Evolutionary conservation across 1,140 invertebrate genomes (phyloP), one percentile per base, ranked within the genome.

Genomic region (Diabrotica undecimpunctata): DNA sequence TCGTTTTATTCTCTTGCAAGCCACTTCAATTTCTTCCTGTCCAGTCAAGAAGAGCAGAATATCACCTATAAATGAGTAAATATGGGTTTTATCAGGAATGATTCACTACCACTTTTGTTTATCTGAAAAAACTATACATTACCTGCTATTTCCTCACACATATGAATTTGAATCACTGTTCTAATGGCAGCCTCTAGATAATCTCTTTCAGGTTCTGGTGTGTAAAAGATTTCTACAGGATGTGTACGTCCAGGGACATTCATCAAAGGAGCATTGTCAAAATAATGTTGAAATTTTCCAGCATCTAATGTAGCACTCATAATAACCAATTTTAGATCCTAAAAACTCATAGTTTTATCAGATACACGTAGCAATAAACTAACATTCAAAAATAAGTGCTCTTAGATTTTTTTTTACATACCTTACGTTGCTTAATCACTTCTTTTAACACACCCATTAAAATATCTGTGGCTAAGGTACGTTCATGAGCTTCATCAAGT

Each of bases 271-370:
- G 97, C 97, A 79, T 97, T 94, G 74, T 99, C 96, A 80, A 99
- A 99, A 79, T 99, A 99, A 77, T 94, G 91, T 81, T 98, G 96
- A 81, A 99, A 99, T 80, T 99, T 99, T 6, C 97, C 97, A 57
- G 98, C 97, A 82, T 99, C 98, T n/a, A 99, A 83, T 0, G 98
- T 99, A 11, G 98, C 98, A 75, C 95, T 98, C 97, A 99, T 99
- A 75, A 99, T 94, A 70, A 99, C 94, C 56, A 99, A 86, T 82
- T 99, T 99, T 10, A 99, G 83, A 82, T 99, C 97, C 7, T 46
- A 5, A 46, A 46, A 46, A 25, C 25, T 2, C 1, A 25, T 25
- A 4, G 25, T 25, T 25, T 25, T 25, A 25, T 46, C 8, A 46
- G 6, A 46, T 6, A 46, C 41, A 46, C 6, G 41, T 4, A 46